A percentile compares a stretch with the other conserved stretches of the same genome.
These are phyloP conservation scores for Drosophila kikkawai DNA, from an alignment of 1,140 invertebrate species.

Conservation along the genomic window DNA sequence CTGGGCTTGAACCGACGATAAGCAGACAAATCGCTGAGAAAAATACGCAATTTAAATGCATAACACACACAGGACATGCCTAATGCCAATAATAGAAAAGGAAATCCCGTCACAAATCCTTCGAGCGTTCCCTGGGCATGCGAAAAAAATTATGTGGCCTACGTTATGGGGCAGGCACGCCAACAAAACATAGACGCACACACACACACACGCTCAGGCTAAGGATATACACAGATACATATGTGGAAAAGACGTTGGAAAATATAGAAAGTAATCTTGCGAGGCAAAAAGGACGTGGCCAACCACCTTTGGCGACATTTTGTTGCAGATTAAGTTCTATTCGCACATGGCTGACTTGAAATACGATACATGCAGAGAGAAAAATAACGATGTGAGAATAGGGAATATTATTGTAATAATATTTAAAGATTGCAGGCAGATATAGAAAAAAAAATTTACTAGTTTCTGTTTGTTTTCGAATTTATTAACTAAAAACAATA, in stretches of 20 bases:
- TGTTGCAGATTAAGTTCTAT: constrained; percentile 85
- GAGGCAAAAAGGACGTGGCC: constrained; percentile 48
- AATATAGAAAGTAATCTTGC: constrained; percentile 83
- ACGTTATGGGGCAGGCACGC: constrained; percentile 49
- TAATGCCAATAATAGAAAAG: constrained; percentile 85
- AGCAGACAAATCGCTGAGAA: constrained; percentile 85
- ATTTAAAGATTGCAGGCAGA: too few relatives aligned
- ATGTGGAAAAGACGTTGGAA: constrained; percentile 63
- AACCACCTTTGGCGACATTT: constrained; percentile 84
- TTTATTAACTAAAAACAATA: too few relatives aligned
- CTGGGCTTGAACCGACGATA: constrained; percentile 66
- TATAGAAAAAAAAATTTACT: too few relatives aligned
- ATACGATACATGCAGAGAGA: constrained; percentile 76
- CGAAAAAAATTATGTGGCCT: constrained; percentile 78
- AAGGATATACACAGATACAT: constrained; percentile 22
- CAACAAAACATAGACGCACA: constrained; percentile 21
- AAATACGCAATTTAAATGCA: constrained; percentile 85
- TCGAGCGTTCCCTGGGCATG: constrained; percentile 64
- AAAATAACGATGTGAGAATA: background rate
- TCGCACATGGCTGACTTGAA: constrained; percentile 85
- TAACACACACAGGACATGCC: constrained; percentile 85
- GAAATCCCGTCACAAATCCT: constrained; percentile 85
- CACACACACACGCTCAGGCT: constrained; percentile 6
- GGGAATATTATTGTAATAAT: background rate
- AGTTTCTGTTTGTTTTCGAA: too few relatives aligned